Evolutionary conservation across 2,888 invertebrate species (phyloP).

Genomic region (Xestia c-nigrum): DNA sequence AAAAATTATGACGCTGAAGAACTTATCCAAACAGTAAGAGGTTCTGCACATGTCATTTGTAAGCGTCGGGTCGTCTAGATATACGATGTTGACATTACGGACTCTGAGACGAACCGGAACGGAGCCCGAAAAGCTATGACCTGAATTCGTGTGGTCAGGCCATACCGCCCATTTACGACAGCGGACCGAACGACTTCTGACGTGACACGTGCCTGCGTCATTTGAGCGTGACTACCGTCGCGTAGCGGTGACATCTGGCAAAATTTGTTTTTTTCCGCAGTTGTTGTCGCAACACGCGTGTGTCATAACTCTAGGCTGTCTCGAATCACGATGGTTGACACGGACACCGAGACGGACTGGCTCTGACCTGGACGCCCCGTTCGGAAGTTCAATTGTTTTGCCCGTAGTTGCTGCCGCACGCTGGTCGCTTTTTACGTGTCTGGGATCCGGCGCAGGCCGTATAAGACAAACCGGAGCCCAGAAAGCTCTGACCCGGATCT

Average conservation of each 20-base stretch:
- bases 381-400: too few species aligned
- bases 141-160: not conserved
- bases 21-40: too few species aligned
- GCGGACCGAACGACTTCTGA: not conserved
- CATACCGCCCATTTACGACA: not conserved
- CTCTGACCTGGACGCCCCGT: not conserved
- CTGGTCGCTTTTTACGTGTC: not conserved
- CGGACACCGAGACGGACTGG: not conserved
- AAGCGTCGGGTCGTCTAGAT: too few species aligned
- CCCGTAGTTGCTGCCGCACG: not conserved
- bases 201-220: not conserved
- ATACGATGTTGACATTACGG: too few species aligned
- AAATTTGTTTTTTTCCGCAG: not conserved
- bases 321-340: not conserved
- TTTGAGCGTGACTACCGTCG: not conserved
- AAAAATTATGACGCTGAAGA: too few species aligned
- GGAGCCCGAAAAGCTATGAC: too few species aligned
- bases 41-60: too few species aligned
- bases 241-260: too few species aligned
- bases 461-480: not conserved
- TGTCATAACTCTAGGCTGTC: not conserved
- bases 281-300: not conserved
- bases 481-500: conserved; percentile 13
- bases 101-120: too few species aligned
- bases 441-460: not conserved